These are phyloP conservation scores for Andricus quercusramuli DNA, from an alignment of 2,888 invertebrate species.

Conservation along the genomic window DNA sequence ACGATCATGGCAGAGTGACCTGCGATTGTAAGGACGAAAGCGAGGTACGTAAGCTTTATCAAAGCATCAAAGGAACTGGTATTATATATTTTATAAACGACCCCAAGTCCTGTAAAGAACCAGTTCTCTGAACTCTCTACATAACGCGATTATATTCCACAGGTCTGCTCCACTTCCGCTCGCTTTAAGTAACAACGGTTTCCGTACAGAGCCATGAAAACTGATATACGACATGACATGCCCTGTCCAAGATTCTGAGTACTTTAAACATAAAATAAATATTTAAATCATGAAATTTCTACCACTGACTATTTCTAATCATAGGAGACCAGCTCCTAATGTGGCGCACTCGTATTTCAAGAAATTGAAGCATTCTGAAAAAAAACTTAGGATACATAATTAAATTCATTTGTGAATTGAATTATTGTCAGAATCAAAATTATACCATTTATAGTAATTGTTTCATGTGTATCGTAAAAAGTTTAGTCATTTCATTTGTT, in stretches of 20 bases:
- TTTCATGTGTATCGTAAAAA: too few relatives aligned
- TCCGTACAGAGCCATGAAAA: background rate
- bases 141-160: slow-evolving; percentile 4
- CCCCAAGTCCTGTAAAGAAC: background rate
- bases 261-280: background rate
- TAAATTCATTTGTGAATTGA: too few relatives aligned
- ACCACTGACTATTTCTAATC: too few relatives aligned
- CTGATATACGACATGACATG: background rate
- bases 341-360: too few relatives aligned
- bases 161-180: slow-evolving; percentile 35
- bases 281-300: too few relatives aligned
- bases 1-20: slow-evolving; percentile 81
- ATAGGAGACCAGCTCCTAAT: too few relatives aligned
- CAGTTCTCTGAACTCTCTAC: background rate
- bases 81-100: background rate
- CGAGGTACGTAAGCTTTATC: slow-evolving; percentile 78
- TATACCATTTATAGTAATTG: too few relatives aligned
- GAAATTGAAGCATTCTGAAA: too few relatives aligned
- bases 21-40: slow-evolving; percentile 81
- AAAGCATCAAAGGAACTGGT: slow-evolving; percentile 30
- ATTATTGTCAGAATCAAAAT: too few relatives aligned
- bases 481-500: too few relatives aligned
- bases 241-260: background rate
- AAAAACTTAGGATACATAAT: too few relatives aligned
- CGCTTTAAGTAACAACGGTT: background rate